Evolutionary conservation across 2,113 vertebrate species (phyloP), one percentile per base, ranked within the genome.

Genomic region (Rhinopomastus cyanomelas): DNA sequence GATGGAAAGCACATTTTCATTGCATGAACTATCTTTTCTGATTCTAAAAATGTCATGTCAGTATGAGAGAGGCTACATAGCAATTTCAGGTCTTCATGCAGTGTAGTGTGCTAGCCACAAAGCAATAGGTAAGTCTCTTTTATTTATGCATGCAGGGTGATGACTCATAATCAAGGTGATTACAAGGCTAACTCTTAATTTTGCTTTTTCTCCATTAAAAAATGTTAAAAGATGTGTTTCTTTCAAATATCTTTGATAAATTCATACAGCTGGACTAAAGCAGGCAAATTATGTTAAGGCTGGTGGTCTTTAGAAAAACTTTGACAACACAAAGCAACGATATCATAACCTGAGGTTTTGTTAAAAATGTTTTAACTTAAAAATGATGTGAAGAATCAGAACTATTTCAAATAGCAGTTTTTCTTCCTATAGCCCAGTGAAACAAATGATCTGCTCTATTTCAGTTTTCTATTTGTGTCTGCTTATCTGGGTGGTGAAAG

Each of bases 41-140:
- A 53, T 89, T 80, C 34, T 87, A 37, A 90, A 94, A 93, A 82
- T 73, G 77, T 88, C 68, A 5, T 59, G 59, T 87, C 81, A 91
- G 75, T 81, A 32, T 9, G 42, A 85, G 78, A 48, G 53, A 87
- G 75, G 27, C 56, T 87, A 18, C 75, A 55, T n/a, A 78, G 53
- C 34, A 12, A 49, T 90, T 49, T 23, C 46, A 87, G 68, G 75
- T 80, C 80, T 86, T 69, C 42, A 3, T 42, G 81, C 85, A 87
- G 51, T 30, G 34, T 93, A 80, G 73, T 32, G 59, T 81, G 73
- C 25, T 92, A 76, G 87, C 75, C 32, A 89, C 32, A 90, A 93
- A 75, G 46, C 29, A 72, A 22, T 72, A 56, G 85, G 94, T 92
- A 76, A 94, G 96, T 96, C 15, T 57, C 68, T 60, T 82, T 46